phyloP scores from a whole-genome alignment of 1,140 invertebrate genomes.

The Ceratina calcarata region DNA sequence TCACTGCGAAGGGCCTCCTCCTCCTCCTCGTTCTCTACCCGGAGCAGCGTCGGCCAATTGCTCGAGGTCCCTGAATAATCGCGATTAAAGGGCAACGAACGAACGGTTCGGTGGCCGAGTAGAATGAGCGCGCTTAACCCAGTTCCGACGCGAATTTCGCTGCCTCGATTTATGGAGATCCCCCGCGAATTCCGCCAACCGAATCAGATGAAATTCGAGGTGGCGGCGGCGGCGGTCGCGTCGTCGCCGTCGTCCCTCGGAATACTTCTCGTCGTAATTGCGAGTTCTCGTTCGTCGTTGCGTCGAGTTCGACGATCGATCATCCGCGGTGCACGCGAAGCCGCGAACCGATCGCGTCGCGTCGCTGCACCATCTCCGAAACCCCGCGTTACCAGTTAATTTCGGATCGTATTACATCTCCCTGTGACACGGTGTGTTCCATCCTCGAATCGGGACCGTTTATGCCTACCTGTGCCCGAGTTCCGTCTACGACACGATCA shows the following conservation, averaged over 20 bases:
- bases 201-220: slow-evolving; percentile 55
- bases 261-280: slow-evolving; percentile 44
- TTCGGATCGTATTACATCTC: slow-evolving; percentile 29
- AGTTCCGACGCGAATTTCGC: slow-evolving; percentile 47
- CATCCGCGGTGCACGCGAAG: too few relatives aligned
- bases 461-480: slow-evolving; percentile 3
- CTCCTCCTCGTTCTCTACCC: too few relatives aligned
- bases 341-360: neutral
- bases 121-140: slow-evolving; percentile 42
- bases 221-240: slow-evolving; percentile 33
- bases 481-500: slow-evolving; percentile 29
- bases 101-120: neutral
- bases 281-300: slow-evolving; percentile 35
- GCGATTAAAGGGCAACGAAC: slow-evolving; percentile 20
- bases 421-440: too few relatives aligned
- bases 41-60: neutral
- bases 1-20: neutral
- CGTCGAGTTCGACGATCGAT: slow-evolving; percentile 38
- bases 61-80: too few relatives aligned
- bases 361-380: slow-evolving; percentile 10
- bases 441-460: neutral
- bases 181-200: slow-evolving; percentile 42
- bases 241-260: slow-evolving; percentile 29
- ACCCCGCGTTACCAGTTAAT: slow-evolving; percentile 22
- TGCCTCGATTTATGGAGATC: slow-evolving; percentile 21